These are phyloP conservation scores for Ophion ventricosus DNA, from an alignment of 2,888 invertebrate genomes.

Conservation along the genomic window DNA sequence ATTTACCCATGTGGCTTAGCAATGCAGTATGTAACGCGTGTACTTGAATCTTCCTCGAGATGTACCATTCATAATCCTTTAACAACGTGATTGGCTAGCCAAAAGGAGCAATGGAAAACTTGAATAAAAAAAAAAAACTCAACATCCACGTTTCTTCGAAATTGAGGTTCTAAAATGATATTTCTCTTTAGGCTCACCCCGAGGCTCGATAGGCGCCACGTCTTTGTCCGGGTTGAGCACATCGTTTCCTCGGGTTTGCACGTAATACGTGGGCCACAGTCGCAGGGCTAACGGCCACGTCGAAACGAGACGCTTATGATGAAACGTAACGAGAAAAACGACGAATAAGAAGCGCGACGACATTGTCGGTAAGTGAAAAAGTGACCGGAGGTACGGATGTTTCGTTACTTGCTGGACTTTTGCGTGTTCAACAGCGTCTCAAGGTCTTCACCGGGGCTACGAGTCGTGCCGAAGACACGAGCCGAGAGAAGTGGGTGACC, in stretches of 20 bases:
- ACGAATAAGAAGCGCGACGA: conserved; percentile 24
- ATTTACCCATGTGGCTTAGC: conserved; percentile 18
- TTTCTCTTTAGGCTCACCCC: conserved; percentile 47
- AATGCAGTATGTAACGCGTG: neutral
- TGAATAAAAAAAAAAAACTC: neutral
- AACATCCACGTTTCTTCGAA: too few relatives aligned
- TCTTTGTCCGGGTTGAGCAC: neutral
- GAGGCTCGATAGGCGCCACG: conserved; percentile 23
- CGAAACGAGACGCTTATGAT: conserved; percentile 7
- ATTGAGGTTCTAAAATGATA: neutral
- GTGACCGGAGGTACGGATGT: conserved; percentile 25
- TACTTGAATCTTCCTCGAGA: neutral
- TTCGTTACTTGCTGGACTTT: conserved; percentile 48
- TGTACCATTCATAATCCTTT: neutral
- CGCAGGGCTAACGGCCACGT: conserved; percentile 49
- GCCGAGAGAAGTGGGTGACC: conserved; percentile 66
- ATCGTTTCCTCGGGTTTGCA: conserved; percentile 2
- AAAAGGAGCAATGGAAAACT: too few relatives aligned
- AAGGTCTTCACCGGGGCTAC: conserved; percentile 67
- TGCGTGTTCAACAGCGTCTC: conserved; percentile 63
- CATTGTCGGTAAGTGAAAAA: conserved; percentile 14
- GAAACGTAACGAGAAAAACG: conserved; percentile 11
- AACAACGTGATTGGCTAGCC: neutral
- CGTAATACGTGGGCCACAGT: conserved; percentile 46
- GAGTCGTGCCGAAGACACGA: conserved; percentile 63